Conservation (phyloP, 2,113 vertebrate genomes). For the Crocuta crocuta region DNA sequence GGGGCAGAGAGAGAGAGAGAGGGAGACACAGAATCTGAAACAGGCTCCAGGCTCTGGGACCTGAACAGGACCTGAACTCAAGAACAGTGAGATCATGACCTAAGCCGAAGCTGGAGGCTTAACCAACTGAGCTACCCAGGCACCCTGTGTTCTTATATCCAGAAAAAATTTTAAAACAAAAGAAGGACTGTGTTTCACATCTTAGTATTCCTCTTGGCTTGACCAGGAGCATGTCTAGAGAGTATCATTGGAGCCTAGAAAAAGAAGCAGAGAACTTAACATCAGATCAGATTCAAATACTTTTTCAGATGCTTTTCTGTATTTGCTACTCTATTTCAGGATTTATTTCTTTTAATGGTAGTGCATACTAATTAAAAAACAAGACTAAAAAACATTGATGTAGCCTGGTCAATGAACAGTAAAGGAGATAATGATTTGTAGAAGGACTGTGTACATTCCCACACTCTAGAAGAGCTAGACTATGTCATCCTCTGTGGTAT, state of each 20-base stretch:
- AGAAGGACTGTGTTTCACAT: neutral
- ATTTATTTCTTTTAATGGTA: neutral
- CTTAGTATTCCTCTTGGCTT: neutral
- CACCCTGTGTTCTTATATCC: neutral
- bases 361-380: neutral
- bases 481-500: neutral
- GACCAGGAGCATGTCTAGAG: neutral
- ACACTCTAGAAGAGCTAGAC: neutral
- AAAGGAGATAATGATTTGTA: neutral
- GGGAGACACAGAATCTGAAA: neutral
- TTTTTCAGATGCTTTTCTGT: neutral
- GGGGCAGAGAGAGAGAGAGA: neutral
- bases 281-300: neutral
- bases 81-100: neutral
- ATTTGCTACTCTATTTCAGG: neutral
- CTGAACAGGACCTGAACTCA: neutral
- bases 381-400: neutral
- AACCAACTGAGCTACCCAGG: neutral
- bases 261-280: neutral
- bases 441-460: neutral
- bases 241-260: neutral
- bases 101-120: neutral
- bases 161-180: neutral
- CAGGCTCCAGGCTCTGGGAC: neutral
- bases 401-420: neutral